Evolutionary conservation across 2,113 vertebrate genomes (phyloP).

Genomic region (Aepyceros melampus): DNA sequence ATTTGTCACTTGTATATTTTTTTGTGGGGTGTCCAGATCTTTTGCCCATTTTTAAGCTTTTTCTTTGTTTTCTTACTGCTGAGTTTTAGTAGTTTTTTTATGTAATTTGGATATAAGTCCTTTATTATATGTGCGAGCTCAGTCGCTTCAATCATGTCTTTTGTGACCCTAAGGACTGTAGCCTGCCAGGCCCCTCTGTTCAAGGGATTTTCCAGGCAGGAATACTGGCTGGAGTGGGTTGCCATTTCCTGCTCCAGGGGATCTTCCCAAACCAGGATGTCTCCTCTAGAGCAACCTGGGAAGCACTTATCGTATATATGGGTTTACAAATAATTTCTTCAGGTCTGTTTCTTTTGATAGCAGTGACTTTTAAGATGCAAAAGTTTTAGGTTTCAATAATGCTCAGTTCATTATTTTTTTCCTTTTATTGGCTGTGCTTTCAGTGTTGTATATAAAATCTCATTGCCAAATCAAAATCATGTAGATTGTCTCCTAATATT

Average conservation of each 20-base stretch:
- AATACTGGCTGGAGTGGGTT: not conserved
- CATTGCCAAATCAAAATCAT: not conserved
- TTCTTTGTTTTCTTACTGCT: not conserved
- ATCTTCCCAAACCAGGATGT: not conserved
- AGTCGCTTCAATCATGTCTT: not conserved
- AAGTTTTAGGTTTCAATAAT: not conserved
- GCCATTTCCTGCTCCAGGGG: not conserved
- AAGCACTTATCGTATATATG: not conserved
- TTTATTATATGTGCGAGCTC: not conserved
- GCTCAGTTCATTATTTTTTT: not conserved
- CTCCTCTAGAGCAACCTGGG: not conserved
- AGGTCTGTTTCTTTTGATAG: not conserved
- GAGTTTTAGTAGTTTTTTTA: not conserved
- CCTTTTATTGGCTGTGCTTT: not conserved
- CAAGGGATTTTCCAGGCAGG: not conserved
- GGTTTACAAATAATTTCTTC: not conserved
- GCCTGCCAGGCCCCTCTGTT: not conserved
- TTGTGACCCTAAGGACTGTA: not conserved
- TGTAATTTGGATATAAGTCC: not conserved
- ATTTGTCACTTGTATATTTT: not conserved
- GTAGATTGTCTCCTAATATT: not conserved
- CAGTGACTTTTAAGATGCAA: not conserved
- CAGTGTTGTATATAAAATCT: not conserved
- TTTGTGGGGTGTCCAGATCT: not conserved
- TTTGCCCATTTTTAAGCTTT: not conserved